Base-by-base conservation (phyloP, 2,113 vertebrate genomes). In the Oxyruncus cristatus region DNA sequence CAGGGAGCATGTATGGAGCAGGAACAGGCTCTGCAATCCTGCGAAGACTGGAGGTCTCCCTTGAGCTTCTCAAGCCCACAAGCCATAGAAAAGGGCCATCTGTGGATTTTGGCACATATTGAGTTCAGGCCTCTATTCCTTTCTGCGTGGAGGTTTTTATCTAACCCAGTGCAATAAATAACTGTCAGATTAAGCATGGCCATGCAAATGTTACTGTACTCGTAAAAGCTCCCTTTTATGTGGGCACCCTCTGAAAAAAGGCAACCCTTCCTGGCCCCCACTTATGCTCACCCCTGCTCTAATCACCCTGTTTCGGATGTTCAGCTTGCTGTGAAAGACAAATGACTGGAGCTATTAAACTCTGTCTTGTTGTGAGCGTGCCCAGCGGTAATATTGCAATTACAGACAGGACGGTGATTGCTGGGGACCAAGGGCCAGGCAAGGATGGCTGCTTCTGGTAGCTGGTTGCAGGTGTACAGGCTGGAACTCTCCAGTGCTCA, bases 121-220 rank as follows among this genome's bases (percentile, higher is more conserved):
- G 83, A 92, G 61, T 90, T 95, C 92, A 93, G 74, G 52, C 76
- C 93, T 41, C 1, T 1, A 77, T 89, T 97, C 75, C 61, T 96
- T 96, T 96, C 94, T 95, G 73, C 61, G 53, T 47, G 41, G 92
- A 93, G 75, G 52, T 93, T 97, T 96, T 94, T 95, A 82, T 96
- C 88, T 95, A 94, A 93, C 88, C 88, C 92, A 85, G 67, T 1
- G 74, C 92, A 96, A 97, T 97, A 97, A 98, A 97, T 98, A 97
- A 95, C 92, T 96, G 96, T 95, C 97, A 95, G 95, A 95, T 98
- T 97, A 97, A 96, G 96, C 50, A 75, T 14, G 85, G 89, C 78
- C 71, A 1, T 97, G 97, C 96, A 97, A 97, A 97, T 96, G 96
- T 95, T 98, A 96, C 97, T 96, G 94, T 97, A 97, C 74, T 90